Conservation (phyloP, 1,140 invertebrate species). For the Drosophila guanche region DNA sequence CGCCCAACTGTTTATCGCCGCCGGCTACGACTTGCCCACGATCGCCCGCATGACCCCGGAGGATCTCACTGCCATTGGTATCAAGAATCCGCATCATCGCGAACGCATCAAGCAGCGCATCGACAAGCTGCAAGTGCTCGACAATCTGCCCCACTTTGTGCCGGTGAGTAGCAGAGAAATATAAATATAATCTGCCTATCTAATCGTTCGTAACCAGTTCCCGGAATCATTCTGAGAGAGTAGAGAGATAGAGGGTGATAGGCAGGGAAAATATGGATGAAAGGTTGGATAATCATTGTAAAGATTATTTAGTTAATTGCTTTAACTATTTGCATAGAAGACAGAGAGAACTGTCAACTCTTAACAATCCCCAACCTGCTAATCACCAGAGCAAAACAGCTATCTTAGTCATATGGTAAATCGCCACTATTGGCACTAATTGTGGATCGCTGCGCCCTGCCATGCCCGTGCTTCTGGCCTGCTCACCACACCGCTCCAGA, state of each 20-base stretch:
- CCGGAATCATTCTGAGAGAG: no score
- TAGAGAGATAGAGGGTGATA: no score
- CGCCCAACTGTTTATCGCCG: slow-evolving; percentile 95
- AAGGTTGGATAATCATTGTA: no score
- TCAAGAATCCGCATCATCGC: slow-evolving; percentile 98
- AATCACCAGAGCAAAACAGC: slow-evolving; percentile 25
- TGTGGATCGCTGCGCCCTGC: slow-evolving; percentile 34
- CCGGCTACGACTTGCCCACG: slow-evolving; percentile 98
- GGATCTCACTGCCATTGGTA: slow-evolving; percentile 92
- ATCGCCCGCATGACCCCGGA: slow-evolving; percentile 99
- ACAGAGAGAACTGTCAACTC: no score
- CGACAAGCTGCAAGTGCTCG: slow-evolving; percentile 95
- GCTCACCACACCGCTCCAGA: slow-evolving; percentile 1
- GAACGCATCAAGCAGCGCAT: slow-evolving; percentile 98
- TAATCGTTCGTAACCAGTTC: no score
- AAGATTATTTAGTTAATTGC: no score
- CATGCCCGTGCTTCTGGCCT: slow-evolving; percentile 18
- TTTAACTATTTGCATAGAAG: no score
- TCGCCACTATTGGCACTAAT: slow-evolving; percentile 73
- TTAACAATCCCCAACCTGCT: no score
- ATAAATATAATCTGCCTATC: no score
- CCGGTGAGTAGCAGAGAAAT: slow-evolving; percentile 87
- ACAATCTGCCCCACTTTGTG: slow-evolving; percentile 96
- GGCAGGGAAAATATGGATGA: no score
- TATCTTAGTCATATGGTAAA: slow-evolving; percentile 55